Evolutionary conservation across 2,797 vertebrate genomes (phyloP), one percentile per base, ranked within the genome.

Genomic region (Adelosebastes latens): DNA sequence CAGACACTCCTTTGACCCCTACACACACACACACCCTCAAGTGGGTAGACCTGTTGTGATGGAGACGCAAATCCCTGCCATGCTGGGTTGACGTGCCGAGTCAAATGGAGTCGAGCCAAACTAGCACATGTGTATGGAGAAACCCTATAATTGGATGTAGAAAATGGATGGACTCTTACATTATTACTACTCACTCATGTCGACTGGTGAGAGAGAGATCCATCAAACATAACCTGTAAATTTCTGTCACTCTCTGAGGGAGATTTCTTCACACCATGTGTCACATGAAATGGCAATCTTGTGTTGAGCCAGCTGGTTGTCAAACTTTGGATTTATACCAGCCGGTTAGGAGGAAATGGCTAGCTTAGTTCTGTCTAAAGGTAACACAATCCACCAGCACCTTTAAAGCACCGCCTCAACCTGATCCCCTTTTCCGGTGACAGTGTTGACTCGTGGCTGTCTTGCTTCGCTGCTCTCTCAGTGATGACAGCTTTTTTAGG

Each of bases 391-490:
- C 34, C 11, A 22, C 39, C 39, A 42, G 39, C 39, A 6, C 39
- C 39, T 42, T 13, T 42, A 3, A 24, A 56, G 24, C 39, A n/a
- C 64, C 68, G 80, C 84, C 85, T 88, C 75, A 65, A 59, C 87
- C 73, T 75, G 69, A 87, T 89, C 27, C 75, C 11, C 22, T 75
- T 75, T 81, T 64, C 61, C 64, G 49, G 81, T 72, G 72, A 85
- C 75, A 77, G 66, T 42, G 81, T 77, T 83, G 83, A 87, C 76
- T 83, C 85, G 42, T 75, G 59, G 64, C 60, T 80, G 86, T 79
- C 34, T 78, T 79, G 67, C 80, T 80, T 83, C 65, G 24, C 66
- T 75, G 20, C 18, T 55, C 27, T 76, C 27, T 64, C 14, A 53
- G 42, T 46, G 63, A 74, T 62, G 70, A n/a, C 64, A 71, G 49